Percentiles rank a stretch among this genome's conserved stretches.
Evolutionary conservation across 2,888 invertebrate species (phyloP).

Genomic region (Yponomeuta malinellus): DNA sequence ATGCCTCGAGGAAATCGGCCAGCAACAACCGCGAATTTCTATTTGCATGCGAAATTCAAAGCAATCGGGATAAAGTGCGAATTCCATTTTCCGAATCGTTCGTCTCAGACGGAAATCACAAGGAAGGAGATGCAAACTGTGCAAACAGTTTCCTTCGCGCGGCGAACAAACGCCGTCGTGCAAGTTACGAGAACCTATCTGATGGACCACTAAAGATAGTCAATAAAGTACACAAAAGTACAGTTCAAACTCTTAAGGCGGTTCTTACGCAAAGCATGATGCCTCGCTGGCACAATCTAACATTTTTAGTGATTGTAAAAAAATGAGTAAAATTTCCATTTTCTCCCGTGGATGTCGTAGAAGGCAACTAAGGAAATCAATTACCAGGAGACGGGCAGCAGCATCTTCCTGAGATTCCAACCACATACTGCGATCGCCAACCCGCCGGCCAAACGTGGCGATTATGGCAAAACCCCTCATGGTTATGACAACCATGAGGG

Average conservation of each 20-base stretch:
- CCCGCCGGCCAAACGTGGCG: too few species aligned
- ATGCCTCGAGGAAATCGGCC: not conserved
- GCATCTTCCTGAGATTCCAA: too few species aligned
- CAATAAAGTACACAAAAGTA: not conserved
- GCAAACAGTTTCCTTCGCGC: not conserved
- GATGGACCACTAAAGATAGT: not conserved
- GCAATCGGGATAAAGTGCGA: not conserved
- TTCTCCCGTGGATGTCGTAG: too few species aligned
- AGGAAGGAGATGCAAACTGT: not conserved
- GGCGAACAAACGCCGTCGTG: not conserved
- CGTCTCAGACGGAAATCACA: not conserved
- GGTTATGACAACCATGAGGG: too few species aligned
- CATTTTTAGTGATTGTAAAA: too few species aligned
- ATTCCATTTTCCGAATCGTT: not conserved
- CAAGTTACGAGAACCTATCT: not conserved
- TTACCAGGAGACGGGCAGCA: too few species aligned
- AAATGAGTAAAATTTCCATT: too few species aligned
- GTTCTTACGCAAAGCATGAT: too few species aligned
- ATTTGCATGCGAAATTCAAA: slow-evolving; percentile 5
- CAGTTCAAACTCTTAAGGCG: not conserved
- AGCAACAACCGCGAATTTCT: not conserved
- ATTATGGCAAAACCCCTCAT: too few species aligned
- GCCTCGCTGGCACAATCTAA: too few species aligned
- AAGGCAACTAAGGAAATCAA: too few species aligned
- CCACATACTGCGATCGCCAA: too few species aligned